Base-by-base conservation (phyloP, 1,140 invertebrate genomes). In the Copidosoma floridanum region DNA sequence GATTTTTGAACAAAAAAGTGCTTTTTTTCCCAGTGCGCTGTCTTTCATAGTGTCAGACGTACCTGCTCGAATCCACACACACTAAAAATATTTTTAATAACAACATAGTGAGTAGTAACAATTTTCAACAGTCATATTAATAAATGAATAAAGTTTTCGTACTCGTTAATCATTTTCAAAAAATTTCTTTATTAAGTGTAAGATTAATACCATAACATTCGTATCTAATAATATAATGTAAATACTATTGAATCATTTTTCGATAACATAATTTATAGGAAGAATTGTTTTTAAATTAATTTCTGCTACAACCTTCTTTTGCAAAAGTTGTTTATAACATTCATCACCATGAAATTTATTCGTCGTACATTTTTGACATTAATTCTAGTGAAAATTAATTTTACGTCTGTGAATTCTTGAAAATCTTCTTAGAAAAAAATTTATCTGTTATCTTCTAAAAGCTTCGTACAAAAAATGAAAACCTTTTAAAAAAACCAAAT, bases 401-500 rank as follows among this genome's bases (percentile, higher is more conserved):
- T 1, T 1, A 27, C 2, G 16, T 7, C n/a, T 27, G 7, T 0
- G 18, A 27, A 41, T 24, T 8, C 41, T 40, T 14, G 38, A 23
- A 6, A 53, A n/a, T n/a, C n/a, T n/a, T n/a, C n/a, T n/a, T n/a
- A n/a, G n/a, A n/a, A n/a, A n/a, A n/a, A n/a, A n/a, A n/a, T n/a
- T 32, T 8, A 32, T 32, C 6, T 32, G 12, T 6, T 8, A 8
- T 32, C 44, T 53, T 50, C 40, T n/a, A 18, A 66, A 46, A 2
- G 59, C 44, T 58, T 66, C 46, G 14, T 5, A 32, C 14, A 61
- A 32, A 6, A 52, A 32, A 10, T 18, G 38, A 26, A 64, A 57
- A 18, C 24, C 62, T 44, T 64, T 56, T 4, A 61, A 7, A 29
- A 44, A 53, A 18, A n/a, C 57, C 57, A 37, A 57, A 66, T 20